Base-by-base conservation (phyloP, 2,113 vertebrate species). In the Alosa alosa region DNA sequence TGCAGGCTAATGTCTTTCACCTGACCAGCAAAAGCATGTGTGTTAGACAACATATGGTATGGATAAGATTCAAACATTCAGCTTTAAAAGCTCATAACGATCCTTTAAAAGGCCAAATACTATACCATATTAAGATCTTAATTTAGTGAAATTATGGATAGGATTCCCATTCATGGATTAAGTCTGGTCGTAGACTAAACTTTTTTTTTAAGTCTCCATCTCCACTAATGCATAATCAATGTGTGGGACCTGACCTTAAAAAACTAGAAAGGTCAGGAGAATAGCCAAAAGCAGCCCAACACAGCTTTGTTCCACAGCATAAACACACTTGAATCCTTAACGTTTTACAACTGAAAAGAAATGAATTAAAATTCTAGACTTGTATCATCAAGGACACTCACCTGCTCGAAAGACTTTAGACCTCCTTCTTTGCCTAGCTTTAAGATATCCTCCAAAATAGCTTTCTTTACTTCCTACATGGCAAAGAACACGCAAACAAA, bases 341-440 rank as follows among this genome's bases (percentile, higher is more conserved):
- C 47, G 31, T 45, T 49, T 46, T 82, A 47, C 20, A 45, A 6
- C 0, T 22, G 15, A 9, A n/a, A 22, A 41, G 1, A 60, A 10
- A 18, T 41, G 25, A 44, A 2, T 22, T 39, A 31, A 9, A 52
- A 10, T n/a, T 0, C 20, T 60, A 11, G 36, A n/a, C 82, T 6
- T 52, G 13, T n/a, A 72, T 87, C 9, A 82, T 87, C 5, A 41
- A 9, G n/a, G 81, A 49, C 4, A 68, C 87, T 94, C 87, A 99
- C 98, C 96, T 99, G 98, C 90, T 99, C 98, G 93, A 99, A 99
- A 50, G 98, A 93, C 91, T 99, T 99, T 82, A 99, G 95, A 89
- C 98, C 98, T 84, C 93, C 90, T 44, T 98, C 97, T 92, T 96
- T 99, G 52, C 98, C 98, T 52, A 97, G 4, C 89, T 84, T 95